Percentiles rank a stretch among this genome's conserved stretches.
Conservation (phyloP, 1,140 invertebrate species). For the Globodera rostochiensis region DNA sequence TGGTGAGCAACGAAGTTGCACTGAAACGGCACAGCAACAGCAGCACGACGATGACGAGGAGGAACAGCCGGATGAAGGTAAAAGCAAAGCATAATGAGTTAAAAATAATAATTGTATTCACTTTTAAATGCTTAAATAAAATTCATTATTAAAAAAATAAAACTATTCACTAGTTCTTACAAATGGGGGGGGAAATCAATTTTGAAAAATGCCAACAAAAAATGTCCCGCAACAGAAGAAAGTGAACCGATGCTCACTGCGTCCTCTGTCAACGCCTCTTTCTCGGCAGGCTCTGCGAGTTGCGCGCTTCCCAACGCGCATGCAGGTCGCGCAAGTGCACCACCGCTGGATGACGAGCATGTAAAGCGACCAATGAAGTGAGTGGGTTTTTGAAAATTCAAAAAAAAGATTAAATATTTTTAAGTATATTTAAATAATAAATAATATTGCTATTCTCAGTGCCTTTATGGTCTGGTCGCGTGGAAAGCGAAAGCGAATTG, state of each 20-base stretch:
- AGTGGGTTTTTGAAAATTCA: conserved; percentile 5
- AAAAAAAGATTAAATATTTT: too few species aligned
- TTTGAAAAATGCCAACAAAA: too few species aligned
- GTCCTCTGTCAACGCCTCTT: neutral
- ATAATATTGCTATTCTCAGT: conserved; percentile 66
- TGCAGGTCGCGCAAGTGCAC: neutral
- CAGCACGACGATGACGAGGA: neutral
- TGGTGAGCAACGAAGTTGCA: neutral
- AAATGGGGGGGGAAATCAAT: too few species aligned
- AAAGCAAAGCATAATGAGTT: neutral
- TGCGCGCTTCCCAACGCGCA: neutral
- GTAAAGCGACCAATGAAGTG: conserved; percentile 96
- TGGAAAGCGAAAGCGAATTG: conserved; percentile 76
- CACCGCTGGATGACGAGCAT: conserved; percentile 69
- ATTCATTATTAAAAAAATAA: too few species aligned
- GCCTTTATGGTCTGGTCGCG: conserved; percentile 99
- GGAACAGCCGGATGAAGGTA: neutral
- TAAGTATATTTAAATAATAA: neutral
- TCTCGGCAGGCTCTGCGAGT: neutral
- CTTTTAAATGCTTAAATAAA: too few species aligned
- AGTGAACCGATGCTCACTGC: neutral
- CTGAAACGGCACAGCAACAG: too few species aligned
- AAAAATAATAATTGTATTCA: too few species aligned
- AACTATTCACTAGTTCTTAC: too few species aligned
- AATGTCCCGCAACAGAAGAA: neutral